Evolutionary conservation across 2,797 vertebrate genomes (phyloP).

Genomic region (Hapalemur alaotrensis): DNA sequence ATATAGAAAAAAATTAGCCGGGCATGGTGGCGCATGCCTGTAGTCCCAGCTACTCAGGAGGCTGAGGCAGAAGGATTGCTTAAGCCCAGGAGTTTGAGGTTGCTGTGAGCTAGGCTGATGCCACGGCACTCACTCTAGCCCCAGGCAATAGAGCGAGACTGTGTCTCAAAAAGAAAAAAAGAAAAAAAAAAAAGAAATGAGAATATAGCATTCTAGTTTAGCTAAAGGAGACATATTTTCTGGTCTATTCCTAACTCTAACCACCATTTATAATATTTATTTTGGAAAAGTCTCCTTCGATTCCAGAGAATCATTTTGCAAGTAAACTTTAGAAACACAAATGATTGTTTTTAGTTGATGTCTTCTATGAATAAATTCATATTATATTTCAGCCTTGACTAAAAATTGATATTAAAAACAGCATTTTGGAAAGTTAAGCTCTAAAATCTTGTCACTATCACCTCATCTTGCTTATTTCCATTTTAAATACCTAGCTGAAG

Average conservation of each 20-base stretch:
- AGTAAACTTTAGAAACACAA: conserved; percentile 28
- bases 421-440: neutral
- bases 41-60: too few relatives aligned
- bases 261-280: neutral
- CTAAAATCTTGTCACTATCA: neutral
- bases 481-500: conserved; percentile 26
- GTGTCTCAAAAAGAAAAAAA: neutral
- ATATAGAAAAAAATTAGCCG: too few relatives aligned
- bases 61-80: too few relatives aligned
- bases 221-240: neutral
- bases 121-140: too few relatives aligned
- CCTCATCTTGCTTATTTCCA: neutral
- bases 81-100: too few relatives aligned
- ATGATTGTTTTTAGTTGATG: neutral
- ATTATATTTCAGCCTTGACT: neutral
- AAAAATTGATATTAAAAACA: neutral
- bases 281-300: neutral
- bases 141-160: too few relatives aligned
- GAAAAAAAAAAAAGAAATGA: conserved; percentile 5
- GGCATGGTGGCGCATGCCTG: too few relatives aligned
- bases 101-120: too few relatives aligned
- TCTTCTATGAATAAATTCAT: neutral
- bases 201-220: neutral
- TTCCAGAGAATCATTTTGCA: neutral
- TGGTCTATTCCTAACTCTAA: neutral